Base-by-base conservation (phyloP, 2,888 invertebrate genomes). In the Acanthosepion pharaonis region DNA sequence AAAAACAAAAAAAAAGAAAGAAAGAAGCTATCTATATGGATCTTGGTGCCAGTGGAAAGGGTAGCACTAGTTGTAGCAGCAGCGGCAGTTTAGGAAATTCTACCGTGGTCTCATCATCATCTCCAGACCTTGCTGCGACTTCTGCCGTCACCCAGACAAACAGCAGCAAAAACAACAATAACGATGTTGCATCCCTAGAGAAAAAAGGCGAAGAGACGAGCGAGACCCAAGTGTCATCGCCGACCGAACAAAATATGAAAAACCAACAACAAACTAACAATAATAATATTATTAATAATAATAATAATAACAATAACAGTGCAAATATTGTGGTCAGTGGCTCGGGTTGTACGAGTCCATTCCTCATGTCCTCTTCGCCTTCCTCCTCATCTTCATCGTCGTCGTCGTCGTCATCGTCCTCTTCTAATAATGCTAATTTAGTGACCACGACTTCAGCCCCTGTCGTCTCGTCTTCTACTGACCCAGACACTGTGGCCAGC, bases 11-110 rank as follows among this genome's bases (percentile, higher is more conserved):
- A 42, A 2, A 42, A 42, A 42, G 20, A 55, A 55, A 20, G 23
- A 59, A 59, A 59, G 59, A 78, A 78, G n/a, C n/a, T 8, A 78
- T n/a, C 78, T 78, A 33, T 78, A 78, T 78, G 78, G 78, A 78
- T 78, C 78, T n/a, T n/a, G n/a, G 78, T 78, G n/a, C n/a, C n/a
- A 78, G n/a, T 78, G 78, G 78, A 78, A 78, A 78, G n/a, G 78
- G 78, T 78, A 78, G 78, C 78, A 78, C n/a, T 78, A 33, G 78
- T 78, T 78, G 78, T 78, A 78, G 78, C 78, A 78, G 78, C n/a
- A 64, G 64, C 25, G 64, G 64, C 28, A 78, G 78, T 78, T 78
- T 78, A 11, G 78, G 9, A 78, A 78, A 78, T 4, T 78, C 78
- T n/a, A 78, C 23, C 9, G n/a, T 78, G n/a, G 78, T 78, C 15